Percentiles rank a stretch among this genome's conserved stretches.
Conservation (phyloP, 2,113 vertebrate species). For the Barbus barbus region DNA sequence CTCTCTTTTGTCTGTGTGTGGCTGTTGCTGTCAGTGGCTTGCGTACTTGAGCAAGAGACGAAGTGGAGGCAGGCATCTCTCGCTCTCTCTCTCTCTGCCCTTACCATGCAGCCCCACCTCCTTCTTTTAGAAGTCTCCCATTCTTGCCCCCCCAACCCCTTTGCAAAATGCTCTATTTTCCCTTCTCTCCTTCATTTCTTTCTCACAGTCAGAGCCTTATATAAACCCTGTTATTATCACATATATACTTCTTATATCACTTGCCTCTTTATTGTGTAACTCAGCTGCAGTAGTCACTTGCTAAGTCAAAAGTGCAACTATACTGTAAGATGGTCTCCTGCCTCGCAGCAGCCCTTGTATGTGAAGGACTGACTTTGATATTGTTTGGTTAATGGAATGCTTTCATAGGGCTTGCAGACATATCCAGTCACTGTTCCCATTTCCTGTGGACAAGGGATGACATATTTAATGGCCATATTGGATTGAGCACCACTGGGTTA, state of each 20-base stretch:
- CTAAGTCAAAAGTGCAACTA: conserved; percentile 30
- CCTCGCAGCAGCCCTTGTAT: neutral
- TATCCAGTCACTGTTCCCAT: neutral
- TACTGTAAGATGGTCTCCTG: neutral
- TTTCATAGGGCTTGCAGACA: neutral
- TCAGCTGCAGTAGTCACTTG: conserved; percentile 31
- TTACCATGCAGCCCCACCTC: neutral
- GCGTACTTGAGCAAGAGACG: conserved; percentile 42
- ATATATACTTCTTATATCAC: neutral
- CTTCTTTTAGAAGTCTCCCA: conserved; percentile 8
- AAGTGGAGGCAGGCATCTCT: conserved; percentile 26
- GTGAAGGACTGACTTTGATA: conserved; percentile 7
- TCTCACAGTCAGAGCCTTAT: conserved; percentile 26
- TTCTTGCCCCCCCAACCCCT: conserved; percentile 6
- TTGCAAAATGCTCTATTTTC: conserved; percentile 11
- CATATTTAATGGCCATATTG: neutral
- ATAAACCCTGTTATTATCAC: conserved; percentile 49
- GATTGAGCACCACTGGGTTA: neutral
- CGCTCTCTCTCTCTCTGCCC: conserved; percentile 1
- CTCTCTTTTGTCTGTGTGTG: conserved; percentile 31
- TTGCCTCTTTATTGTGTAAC: conserved; percentile 34
- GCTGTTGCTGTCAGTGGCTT: conserved; percentile 48
- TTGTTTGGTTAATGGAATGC: neutral
- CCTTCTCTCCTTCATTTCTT: conserved; percentile 1
- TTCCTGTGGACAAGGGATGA: neutral